phyloP scores from a whole-genome alignment of 1,140 invertebrate genomes.

The Cotesia chilonis region DNA sequence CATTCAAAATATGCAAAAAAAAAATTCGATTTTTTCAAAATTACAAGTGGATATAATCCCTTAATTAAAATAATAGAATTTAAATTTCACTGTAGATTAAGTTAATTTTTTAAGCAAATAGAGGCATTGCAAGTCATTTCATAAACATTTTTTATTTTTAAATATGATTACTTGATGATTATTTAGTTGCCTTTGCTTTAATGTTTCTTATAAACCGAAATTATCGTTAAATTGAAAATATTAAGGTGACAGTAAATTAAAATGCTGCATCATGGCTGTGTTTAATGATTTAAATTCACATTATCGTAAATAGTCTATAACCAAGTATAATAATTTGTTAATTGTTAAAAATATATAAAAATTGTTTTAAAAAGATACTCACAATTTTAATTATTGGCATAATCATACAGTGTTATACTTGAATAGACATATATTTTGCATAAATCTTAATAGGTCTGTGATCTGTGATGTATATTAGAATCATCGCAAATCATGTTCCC shows the following conservation, averaged over 20 bases:
- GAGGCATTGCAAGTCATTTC: background rate
- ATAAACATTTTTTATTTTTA: background rate
- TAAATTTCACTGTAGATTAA: background rate
- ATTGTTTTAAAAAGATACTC: slow-evolving; percentile 8
- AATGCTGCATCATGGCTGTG: slow-evolving; percentile 28
- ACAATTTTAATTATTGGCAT: slow-evolving; percentile 32
- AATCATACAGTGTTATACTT: background rate
- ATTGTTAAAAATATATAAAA: too few species aligned
- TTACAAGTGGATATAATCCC: too few species aligned
- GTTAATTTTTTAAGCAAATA: background rate
- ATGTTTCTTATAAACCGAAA: background rate
- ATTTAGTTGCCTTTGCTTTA: background rate
- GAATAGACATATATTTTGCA: slow-evolving; percentile 46
- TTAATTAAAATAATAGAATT: background rate
- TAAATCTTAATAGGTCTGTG: slow-evolving; percentile 48
- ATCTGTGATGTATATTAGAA: slow-evolving; percentile 44
- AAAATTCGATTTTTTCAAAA: too few species aligned
- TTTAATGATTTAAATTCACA: slow-evolving; percentile 24
- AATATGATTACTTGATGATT: background rate
- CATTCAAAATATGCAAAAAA: too few species aligned
- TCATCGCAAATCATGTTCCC: slow-evolving; percentile 37
- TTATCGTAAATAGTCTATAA: slow-evolving; percentile 7
- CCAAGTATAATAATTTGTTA: slow-evolving; percentile 6
- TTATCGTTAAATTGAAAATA: background rate
- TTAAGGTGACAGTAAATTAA: background rate